Evolutionary conservation across 2,797 vertebrate genomes (phyloP).

Genomic region (Garrulus glandarius): DNA sequence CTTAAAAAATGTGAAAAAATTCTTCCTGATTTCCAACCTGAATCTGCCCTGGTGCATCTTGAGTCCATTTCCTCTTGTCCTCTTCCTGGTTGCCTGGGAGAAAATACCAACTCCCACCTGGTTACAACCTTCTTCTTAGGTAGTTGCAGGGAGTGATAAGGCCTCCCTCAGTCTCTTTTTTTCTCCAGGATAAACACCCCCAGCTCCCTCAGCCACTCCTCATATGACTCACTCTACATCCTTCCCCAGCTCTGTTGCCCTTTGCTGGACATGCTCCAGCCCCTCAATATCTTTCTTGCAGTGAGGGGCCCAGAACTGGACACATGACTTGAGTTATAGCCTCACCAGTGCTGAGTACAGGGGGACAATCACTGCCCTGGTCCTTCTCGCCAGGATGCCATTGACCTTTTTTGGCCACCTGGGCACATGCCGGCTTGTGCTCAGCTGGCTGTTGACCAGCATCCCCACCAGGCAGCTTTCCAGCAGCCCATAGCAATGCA

Average conservation of each 20-base stretch:
- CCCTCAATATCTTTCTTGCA: background rate
- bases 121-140: background rate
- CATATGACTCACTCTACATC: rapidly evolving
- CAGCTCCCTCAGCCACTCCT: background rate
- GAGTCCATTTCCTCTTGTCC: background rate
- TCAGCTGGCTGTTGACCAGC: background rate
- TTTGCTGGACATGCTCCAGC: background rate
- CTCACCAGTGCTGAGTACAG: too few relatives aligned
- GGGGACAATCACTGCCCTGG: background rate
- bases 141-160: background rate
- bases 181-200: background rate
- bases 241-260: background rate
- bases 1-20: background rate
- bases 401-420: background rate
- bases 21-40: background rate
- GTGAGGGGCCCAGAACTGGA: background rate
- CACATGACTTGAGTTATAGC: background rate
- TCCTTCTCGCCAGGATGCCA: background rate
- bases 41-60: background rate
- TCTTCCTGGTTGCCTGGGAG: background rate
- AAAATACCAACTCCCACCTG: rapidly evolving
- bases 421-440: rapidly evolving
- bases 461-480: background rate
- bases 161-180: background rate
- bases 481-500: background rate